These are phyloP conservation scores for Panulirus ornatus DNA, from an alignment of 1,140 invertebrate species.

Conservation along the genomic window DNA sequence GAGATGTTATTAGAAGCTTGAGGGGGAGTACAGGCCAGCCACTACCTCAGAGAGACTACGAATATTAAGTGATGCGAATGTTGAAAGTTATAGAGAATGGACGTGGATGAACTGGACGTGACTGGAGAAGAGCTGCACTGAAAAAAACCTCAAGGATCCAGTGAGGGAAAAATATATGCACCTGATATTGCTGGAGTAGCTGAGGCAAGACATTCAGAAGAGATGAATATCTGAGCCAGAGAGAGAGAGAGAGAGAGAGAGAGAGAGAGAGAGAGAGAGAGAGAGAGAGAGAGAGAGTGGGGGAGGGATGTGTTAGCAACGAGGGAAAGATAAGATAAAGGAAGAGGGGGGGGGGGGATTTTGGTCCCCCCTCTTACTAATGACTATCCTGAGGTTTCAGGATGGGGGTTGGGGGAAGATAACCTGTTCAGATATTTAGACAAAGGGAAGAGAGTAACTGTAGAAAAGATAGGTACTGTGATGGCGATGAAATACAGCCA, in stretches of 20 bases:
- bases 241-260: constrained; percentile 26
- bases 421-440: too few relatives aligned
- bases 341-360: not conserved
- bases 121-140: not conserved
- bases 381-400: too few relatives aligned
- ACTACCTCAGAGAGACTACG: not conserved
- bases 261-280: constrained; percentile 23
- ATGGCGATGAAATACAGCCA: too few relatives aligned
- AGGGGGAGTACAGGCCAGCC: not conserved
- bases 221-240: not conserved
- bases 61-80: not conserved
- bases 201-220: not conserved
- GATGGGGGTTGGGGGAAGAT: too few relatives aligned
- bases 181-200: not conserved
- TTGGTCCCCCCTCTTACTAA: too few relatives aligned
- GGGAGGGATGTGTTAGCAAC: not conserved
- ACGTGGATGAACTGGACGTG: not conserved
- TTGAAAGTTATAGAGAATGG: not conserved
- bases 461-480: too few relatives aligned
- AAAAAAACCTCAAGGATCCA: not conserved
- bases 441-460: too few relatives aligned
- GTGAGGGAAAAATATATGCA: not conserved
- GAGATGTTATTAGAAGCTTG: too few relatives aligned
- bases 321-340: constrained; percentile 13
- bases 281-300: constrained; percentile 15